Percentiles rank a stretch among this genome's conserved stretches.
These are phyloP conservation scores for Numenius arquata DNA, from an alignment of 2,113 vertebrate genomes.

Conservation along the genomic window DNA sequence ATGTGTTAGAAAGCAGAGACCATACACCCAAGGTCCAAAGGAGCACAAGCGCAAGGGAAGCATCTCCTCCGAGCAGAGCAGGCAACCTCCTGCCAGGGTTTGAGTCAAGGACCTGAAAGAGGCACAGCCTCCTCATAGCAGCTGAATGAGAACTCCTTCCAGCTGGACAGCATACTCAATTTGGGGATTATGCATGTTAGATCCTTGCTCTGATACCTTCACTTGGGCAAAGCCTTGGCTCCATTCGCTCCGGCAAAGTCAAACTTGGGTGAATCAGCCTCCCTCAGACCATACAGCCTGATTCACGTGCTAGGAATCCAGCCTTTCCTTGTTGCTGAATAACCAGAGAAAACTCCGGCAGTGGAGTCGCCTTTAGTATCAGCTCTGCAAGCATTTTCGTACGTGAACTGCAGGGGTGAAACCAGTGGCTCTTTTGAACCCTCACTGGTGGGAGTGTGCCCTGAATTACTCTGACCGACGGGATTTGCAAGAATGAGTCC, in stretches of 20 bases:
- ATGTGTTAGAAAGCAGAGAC: not conserved
- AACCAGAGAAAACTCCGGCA: not conserved
- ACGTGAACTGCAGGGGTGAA: accelerated
- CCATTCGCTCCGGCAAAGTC: accelerated
- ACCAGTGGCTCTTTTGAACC: not conserved
- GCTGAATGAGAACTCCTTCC: not conserved
- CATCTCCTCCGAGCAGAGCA: not conserved
- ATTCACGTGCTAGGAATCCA: conserved; percentile 4
- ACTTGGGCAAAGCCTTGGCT: not conserved
- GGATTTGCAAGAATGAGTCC: not conserved
- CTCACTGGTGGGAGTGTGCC: not conserved
- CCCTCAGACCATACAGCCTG: not conserved
- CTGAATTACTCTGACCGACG: accelerated
- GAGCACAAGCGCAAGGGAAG: too few relatives aligned
- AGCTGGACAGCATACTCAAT: not conserved
- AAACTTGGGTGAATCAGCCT: conserved; percentile 23
- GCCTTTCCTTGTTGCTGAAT: conserved; percentile 22
- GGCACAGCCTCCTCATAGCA: not conserved
- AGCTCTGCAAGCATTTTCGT: not conserved
- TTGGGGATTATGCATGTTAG: not conserved
- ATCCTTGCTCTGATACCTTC: not conserved
- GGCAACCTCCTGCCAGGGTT: not conserved
- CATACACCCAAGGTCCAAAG: not conserved
- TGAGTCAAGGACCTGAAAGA: not conserved
- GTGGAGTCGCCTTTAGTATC: not conserved